Evolutionary conservation across 2,797 vertebrate species (phyloP).

Genomic region (Manis crassicaudata): DNA sequence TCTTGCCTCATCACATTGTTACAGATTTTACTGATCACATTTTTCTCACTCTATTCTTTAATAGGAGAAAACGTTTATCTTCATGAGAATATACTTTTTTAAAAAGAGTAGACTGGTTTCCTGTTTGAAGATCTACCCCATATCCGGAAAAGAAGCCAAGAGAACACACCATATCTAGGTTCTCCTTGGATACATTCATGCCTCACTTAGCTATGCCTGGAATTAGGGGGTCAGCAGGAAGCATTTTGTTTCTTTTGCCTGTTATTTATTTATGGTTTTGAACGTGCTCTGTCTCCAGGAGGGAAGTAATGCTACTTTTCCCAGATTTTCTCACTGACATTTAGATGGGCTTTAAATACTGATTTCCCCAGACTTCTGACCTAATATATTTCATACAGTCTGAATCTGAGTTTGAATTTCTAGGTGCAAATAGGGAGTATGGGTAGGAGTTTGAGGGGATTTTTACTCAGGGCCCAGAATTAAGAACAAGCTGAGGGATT

Average conservation of each 20-base stretch:
- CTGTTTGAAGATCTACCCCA: background rate
- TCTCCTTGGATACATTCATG: background rate
- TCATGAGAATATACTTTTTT: background rate
- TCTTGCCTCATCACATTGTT: background rate
- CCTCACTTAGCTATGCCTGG: background rate
- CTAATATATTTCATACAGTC: background rate
- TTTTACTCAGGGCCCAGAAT: background rate
- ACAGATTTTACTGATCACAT: background rate
- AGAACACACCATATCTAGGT: background rate
- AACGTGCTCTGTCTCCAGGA: background rate
- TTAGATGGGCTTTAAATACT: background rate
- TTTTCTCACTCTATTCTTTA: background rate
- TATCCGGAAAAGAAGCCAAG: background rate
- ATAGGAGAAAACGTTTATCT: background rate
- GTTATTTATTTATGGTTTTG: constrained; percentile 28
- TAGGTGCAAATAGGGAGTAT: background rate
- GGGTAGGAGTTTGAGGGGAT: background rate
- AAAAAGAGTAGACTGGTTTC: background rate
- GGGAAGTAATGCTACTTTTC: background rate
- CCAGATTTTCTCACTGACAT: constrained; percentile 2
- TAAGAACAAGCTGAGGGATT: background rate
- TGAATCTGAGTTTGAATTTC: background rate
- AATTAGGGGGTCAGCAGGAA: background rate
- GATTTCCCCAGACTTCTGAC: background rate
- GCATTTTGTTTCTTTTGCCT: background rate